Evolutionary conservation across 2,888 invertebrate species (phyloP).

Genomic region (Salticus scenicus): DNA sequence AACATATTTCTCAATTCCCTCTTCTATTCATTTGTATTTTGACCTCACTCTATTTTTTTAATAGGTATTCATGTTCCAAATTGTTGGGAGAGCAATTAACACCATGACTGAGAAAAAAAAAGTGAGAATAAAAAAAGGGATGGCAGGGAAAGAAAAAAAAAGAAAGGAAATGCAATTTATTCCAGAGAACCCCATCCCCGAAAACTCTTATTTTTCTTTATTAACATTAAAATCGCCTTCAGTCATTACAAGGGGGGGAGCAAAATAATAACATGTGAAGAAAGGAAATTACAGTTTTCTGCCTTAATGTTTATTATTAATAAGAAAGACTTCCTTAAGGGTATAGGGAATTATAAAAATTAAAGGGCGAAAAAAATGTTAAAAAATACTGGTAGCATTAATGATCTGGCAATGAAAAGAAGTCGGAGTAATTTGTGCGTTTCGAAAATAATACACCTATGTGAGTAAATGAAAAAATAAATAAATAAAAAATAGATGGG

Average conservation of each 20-base stretch:
- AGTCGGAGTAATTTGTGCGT: constrained; percentile 65
- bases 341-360: constrained; percentile 54
- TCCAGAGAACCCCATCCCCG: neutral
- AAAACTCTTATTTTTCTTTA: constrained; percentile 55
- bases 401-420: constrained; percentile 67
- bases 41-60: constrained; percentile 5
- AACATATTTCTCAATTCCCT: constrained; percentile 37
- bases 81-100: constrained; percentile 67
- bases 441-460: constrained; percentile 67
- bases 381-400: constrained; percentile 41
- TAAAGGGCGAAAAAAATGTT: constrained; percentile 27
- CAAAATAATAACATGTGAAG: constrained; percentile 12
- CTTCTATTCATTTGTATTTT: constrained; percentile 58
- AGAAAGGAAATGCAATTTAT: constrained; percentile 15
- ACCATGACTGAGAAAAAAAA: constrained; percentile 49
- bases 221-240: constrained; percentile 66
- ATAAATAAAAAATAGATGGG: neutral
- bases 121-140: neutral
- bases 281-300: constrained; percentile 50
- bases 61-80: constrained; percentile 49
- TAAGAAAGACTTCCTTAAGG: constrained; percentile 60
- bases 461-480: constrained; percentile 11
- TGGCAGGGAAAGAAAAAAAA: neutral
- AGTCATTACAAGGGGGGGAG: constrained; percentile 51
- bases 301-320: constrained; percentile 68